Conservation (phyloP, 2,888 invertebrate species). For the Ephialtes manifestator region DNA sequence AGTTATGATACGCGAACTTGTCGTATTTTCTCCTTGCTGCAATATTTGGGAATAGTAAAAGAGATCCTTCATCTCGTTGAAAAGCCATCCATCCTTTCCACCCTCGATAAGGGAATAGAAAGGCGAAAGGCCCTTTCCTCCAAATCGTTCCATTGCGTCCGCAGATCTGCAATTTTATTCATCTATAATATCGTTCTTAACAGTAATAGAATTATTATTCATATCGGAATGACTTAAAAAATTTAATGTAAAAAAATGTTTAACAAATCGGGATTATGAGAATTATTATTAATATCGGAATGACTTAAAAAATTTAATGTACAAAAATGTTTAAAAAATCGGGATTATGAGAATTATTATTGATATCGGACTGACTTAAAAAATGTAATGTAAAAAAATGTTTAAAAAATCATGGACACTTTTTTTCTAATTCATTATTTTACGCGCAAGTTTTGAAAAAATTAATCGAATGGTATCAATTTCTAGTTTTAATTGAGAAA, state of each 20-base stretch:
- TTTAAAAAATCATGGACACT: no score
- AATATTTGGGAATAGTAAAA: slow-evolving; percentile 93
- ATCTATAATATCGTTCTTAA: background rate
- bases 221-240: background rate
- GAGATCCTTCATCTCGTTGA: slow-evolving; percentile 91
- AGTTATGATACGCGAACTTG: slow-evolving; percentile 88
- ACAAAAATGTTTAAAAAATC: no score
- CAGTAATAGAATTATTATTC: background rate
- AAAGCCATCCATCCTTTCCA: slow-evolving; percentile 90
- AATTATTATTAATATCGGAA: background rate
- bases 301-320: no score
- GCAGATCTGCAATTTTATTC: slow-evolving; percentile 85
- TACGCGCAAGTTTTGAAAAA: background rate
- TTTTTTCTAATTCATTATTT: background rate
- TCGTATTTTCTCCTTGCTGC: slow-evolving; percentile 90
- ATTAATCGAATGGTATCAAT: background rate
- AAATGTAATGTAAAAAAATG: no score
- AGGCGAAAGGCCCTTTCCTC: slow-evolving; percentile 89
- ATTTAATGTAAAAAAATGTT: no score
- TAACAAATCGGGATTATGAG: no score
- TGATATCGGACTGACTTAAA: background rate
- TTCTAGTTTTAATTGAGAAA: background rate
- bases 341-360: background rate
- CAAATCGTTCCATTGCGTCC: slow-evolving; percentile 86
- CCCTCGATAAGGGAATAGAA: slow-evolving; percentile 91